These are phyloP conservation scores for Typhlomys cinereus DNA, from an alignment of 2,113 vertebrate species.

Conservation along the genomic window DNA sequence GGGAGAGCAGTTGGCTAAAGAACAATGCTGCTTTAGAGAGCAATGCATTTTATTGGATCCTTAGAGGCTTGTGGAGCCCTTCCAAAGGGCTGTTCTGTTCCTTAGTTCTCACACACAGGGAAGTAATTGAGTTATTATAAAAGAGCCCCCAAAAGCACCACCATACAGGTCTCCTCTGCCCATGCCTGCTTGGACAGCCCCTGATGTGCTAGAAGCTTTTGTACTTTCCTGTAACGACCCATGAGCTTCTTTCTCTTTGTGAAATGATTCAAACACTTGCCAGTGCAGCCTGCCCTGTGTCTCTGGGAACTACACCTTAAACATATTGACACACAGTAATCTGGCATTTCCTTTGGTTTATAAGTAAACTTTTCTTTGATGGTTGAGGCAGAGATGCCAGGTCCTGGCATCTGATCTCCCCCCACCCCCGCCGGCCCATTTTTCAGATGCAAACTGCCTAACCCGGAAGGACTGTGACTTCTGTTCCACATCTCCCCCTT, in stretches of 20 bases:
- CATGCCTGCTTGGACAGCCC: background rate
- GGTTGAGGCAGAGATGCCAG: background rate
- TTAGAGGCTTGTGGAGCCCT: background rate
- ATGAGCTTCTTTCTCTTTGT: background rate
- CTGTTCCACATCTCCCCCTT: background rate
- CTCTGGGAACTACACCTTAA: constrained; percentile 10
- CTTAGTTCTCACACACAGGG: background rate
- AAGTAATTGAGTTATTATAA: background rate
- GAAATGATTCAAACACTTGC: constrained; percentile 20
- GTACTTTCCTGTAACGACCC: background rate
- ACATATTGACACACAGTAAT: background rate
- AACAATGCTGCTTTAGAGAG: background rate
- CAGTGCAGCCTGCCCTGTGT: background rate
- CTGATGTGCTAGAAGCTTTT: background rate
- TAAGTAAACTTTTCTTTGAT: background rate
- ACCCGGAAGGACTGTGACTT: background rate
- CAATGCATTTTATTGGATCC: background rate
- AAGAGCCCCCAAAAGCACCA: background rate
- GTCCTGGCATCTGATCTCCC: background rate
- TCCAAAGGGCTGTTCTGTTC: background rate
- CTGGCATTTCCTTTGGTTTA: constrained; percentile 25
- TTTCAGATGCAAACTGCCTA: constrained; percentile 10
- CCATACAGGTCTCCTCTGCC: constrained; percentile 16
- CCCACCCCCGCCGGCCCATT: background rate
- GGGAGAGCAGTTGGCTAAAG: background rate